These are phyloP conservation scores for Mormyrops attenuatus DNA, from an alignment of 2,797 vertebrate genomes.

Conservation along the genomic window DNA sequence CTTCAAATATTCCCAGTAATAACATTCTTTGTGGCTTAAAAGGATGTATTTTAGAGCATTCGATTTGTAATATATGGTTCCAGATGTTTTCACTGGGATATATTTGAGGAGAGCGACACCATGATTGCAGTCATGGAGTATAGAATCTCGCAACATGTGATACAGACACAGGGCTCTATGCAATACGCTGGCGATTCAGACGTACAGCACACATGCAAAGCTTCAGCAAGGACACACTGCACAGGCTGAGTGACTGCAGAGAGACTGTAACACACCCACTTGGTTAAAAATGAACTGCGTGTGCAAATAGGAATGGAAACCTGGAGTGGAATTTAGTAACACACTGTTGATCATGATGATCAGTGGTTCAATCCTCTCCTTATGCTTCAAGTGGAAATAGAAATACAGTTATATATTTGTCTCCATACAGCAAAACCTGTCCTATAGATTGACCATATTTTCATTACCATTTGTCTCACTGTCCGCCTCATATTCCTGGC, in stretches of 20 bases:
- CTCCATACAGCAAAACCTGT: not conserved
- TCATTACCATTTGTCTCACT: not conserved
- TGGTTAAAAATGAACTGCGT: constrained; percentile 55
- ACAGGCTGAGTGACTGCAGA: not conserved
- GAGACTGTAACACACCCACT: not conserved
- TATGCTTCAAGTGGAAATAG: constrained; percentile 88
- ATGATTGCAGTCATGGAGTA: not conserved
- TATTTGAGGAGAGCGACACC: not conserved
- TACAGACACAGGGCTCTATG: not conserved
- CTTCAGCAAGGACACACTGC: not conserved
- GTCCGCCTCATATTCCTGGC: not conserved
- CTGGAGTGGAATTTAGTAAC: constrained; percentile 92
- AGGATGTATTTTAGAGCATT: not conserved
- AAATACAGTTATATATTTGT: constrained; percentile 51
- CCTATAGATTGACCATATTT: not conserved
- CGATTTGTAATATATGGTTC: not conserved
- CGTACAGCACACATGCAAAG: not conserved
- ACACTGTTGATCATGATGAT: constrained; percentile 97
- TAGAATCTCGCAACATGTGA: not conserved
- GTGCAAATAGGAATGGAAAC: constrained; percentile 84
- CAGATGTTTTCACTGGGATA: constrained; percentile 8
- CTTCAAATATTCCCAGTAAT: constrained; percentile 13
- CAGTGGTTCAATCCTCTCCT: constrained; percentile 96
- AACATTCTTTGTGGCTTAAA: not conserved
- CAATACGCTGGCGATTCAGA: not conserved